These are phyloP conservation scores for Pleuronectes platessa DNA, from an alignment of 2,113 vertebrate genomes.

Conservation along the genomic window DNA sequence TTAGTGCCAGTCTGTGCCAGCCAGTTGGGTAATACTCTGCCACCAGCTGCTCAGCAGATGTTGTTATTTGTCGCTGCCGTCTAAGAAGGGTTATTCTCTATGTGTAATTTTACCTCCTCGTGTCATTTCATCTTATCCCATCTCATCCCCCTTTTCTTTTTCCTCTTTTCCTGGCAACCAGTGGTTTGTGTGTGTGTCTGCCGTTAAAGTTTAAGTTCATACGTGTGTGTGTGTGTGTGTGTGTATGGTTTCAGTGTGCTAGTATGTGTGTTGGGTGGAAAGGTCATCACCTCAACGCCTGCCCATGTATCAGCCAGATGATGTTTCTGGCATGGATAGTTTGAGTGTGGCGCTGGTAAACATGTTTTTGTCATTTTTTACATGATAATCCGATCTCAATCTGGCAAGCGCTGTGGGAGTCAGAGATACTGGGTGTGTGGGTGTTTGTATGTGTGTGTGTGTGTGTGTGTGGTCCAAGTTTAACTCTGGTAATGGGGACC, in stretches of 20 bases:
- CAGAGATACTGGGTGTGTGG: slow-evolving; percentile 43
- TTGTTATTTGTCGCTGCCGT: slow-evolving; percentile 75
- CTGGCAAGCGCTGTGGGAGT: slow-evolving; percentile 62
- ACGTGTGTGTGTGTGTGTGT: slow-evolving; percentile 5
- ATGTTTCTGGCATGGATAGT: slow-evolving; percentile 72
- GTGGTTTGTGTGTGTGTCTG: slow-evolving; percentile 18
- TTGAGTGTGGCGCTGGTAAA: slow-evolving; percentile 75
- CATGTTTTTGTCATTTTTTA: slow-evolving; percentile 80
- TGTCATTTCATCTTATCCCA: slow-evolving; percentile 32
- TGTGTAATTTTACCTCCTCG: slow-evolving; percentile 45
- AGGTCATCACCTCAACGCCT: slow-evolving; percentile 75
- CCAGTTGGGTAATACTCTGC: slow-evolving; percentile 74
- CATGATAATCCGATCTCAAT: slow-evolving; percentile 74
- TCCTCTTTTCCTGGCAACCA: slow-evolving; percentile 8
- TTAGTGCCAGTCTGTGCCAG: slow-evolving; percentile 73
- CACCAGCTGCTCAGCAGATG: slow-evolving; percentile 85
- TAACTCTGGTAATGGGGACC: neutral
- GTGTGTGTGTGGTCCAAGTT: neutral
- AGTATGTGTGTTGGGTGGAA: slow-evolving; percentile 21
- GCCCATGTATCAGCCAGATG: slow-evolving; percentile 75
- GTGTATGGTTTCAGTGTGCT: slow-evolving; percentile 6
- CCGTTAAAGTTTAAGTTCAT: neutral
- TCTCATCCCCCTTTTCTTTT: slow-evolving; percentile 8
- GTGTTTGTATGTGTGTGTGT: slow-evolving; percentile 7
- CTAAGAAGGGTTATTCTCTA: slow-evolving; percentile 66